Evolutionary conservation across 2,888 invertebrate species (phyloP).

Genomic region (Conus canariensis): DNA sequence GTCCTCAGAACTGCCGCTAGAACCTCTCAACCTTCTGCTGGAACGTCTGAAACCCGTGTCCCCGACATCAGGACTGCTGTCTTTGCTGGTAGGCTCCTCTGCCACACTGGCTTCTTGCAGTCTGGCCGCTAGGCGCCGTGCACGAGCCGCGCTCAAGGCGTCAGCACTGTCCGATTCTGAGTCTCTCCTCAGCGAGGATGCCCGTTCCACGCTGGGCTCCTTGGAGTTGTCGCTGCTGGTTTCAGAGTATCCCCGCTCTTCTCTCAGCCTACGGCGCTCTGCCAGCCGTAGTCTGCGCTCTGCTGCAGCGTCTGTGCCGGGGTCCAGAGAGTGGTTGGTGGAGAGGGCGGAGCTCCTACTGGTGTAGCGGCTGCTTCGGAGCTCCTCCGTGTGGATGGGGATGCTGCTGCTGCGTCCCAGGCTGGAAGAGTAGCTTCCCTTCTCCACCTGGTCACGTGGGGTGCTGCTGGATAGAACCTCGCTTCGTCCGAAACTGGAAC

Average conservation of each 20-base stretch:
- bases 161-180: slow-evolving; percentile 21
- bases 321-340: slow-evolving; percentile 24
- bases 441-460: slow-evolving; percentile 11
- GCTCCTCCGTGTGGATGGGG: neutral
- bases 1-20: slow-evolving; percentile 27
- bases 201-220: slow-evolving; percentile 34
- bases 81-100: slow-evolving; percentile 19
- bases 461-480: slow-evolving; percentile 32
- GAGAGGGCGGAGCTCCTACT: slow-evolving; percentile 4
- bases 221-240: slow-evolving; percentile 35
- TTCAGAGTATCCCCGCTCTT: slow-evolving; percentile 23
- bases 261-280: slow-evolving; percentile 24
- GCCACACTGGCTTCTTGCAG: slow-evolving; percentile 20
- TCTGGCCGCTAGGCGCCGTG: slow-evolving; percentile 9
- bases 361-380: slow-evolving; percentile 5
- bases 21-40: neutral
- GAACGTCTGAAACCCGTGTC: neutral
- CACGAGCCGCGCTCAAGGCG: neutral
- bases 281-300: slow-evolving; percentile 26
- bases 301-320: slow-evolving; percentile 8
- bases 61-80: neutral
- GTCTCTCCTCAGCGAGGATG: slow-evolving; percentile 32
- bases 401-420: slow-evolving; percentile 34
- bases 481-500: slow-evolving; percentile 37
- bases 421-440: slow-evolving; percentile 31